A percentile compares a stretch with the other conserved stretches of the same genome.
Conservation (phyloP, 2,113 vertebrate genomes). For the Chaetorhynchus papuensis region DNA sequence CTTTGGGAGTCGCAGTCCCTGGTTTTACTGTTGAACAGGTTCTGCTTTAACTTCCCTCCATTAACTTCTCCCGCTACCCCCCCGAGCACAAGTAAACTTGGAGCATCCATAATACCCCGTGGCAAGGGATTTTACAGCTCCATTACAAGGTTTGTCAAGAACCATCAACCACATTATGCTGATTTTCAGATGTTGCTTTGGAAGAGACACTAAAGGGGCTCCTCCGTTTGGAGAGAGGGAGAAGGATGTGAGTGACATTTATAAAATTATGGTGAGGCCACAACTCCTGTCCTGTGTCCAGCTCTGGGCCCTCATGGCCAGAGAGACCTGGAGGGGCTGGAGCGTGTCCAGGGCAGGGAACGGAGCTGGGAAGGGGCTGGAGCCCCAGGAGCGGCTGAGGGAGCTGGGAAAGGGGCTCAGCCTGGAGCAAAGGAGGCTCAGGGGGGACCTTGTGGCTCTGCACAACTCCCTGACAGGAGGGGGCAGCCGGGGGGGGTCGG, state of each 20-base stretch:
- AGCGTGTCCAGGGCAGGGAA: neutral
- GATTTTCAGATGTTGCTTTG: neutral
- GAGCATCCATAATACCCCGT: neutral
- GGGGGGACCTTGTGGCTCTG: neutral
- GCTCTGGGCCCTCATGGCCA: fast-evolving
- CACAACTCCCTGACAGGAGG: neutral
- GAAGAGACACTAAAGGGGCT: neutral
- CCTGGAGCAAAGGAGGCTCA: neutral
- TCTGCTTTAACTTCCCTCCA: conserved; percentile 37
- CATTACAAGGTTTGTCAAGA: conserved; percentile 22
- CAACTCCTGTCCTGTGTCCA: neutral
- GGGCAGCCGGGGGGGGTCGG: neutral
- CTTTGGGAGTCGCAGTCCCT: neutral
- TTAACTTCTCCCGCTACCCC: neutral
- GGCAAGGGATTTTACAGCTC: conserved; percentile 34
- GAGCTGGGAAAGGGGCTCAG: neutral
- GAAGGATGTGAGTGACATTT: neutral
- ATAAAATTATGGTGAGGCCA: neutral
- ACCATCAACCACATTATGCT: neutral
- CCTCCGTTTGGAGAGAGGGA: neutral
- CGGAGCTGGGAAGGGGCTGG: neutral
- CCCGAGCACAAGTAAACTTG: neutral
- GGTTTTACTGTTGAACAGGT: conserved; percentile 18
- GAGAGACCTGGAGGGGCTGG: neutral
- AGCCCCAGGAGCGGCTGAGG: neutral